phyloP scores from a whole-genome alignment of 2,797 vertebrate genomes.

The Gephyroberyx darwinii region DNA sequence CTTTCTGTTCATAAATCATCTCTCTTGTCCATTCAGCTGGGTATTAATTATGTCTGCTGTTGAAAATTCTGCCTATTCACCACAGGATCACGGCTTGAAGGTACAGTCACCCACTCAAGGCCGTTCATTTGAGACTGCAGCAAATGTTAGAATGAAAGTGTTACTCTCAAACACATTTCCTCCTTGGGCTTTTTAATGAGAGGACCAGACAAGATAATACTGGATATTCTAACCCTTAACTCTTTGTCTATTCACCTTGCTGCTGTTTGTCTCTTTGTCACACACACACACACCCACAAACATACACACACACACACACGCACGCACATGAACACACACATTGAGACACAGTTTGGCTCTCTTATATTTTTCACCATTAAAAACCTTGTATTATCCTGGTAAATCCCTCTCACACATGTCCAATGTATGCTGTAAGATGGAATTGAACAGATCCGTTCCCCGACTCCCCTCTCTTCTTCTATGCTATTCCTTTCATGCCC shows the following conservation, averaged over 20 bases:
- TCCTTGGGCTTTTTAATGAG: conserved; percentile 50
- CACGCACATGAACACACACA: too few relatives aligned
- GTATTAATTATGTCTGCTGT: conserved; percentile 70
- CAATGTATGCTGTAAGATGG: conserved; percentile 55
- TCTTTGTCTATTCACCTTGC: conserved; percentile 28
- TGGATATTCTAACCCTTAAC: conserved; percentile 21
- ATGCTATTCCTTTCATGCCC: conserved; percentile 63
- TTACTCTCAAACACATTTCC: conserved; percentile 30
- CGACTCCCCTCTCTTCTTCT: conserved; percentile 59
- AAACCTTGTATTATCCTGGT: conserved; percentile 66
- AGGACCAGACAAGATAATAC: conserved; percentile 30
- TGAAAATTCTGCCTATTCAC: conserved; percentile 62
- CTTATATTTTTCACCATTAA: conserved; percentile 60
- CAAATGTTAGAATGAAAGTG: conserved; percentile 42
- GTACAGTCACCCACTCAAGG: conserved; percentile 51
- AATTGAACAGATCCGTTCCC: conserved; percentile 70
- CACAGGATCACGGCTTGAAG: conserved; percentile 43
- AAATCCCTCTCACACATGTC: conserved; percentile 73
- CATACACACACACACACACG: conserved; percentile 25
- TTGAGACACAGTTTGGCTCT: conserved; percentile 31
- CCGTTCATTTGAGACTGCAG: conserved; percentile 53
- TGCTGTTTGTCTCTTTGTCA: conserved; percentile 22
- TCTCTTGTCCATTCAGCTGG: conserved; percentile 55
- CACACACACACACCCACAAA: conserved; percentile 27
- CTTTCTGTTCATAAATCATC: conserved; percentile 27